Percentiles rank a stretch among this genome's conserved stretches.
Conservation (phyloP, 2,797 vertebrate species). For the Brachyrhaphis roseni region DNA sequence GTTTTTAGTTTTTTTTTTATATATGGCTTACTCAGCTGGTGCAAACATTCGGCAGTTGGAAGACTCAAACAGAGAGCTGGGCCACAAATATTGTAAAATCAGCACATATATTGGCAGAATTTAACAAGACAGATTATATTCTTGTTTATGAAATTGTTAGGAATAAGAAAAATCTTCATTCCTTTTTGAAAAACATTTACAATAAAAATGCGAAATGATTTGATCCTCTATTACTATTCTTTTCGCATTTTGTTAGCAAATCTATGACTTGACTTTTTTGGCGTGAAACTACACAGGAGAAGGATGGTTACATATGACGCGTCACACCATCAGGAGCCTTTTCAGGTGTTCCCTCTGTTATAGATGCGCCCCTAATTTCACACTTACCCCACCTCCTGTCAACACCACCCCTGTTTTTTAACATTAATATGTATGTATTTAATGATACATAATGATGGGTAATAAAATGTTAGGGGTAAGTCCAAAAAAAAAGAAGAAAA, state of each 20-base stretch:
- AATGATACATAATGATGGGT: constrained; percentile 99
- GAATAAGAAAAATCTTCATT: not conserved
- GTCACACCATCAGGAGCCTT: constrained; percentile 66
- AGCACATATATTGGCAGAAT: not conserved
- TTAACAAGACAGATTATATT: not conserved
- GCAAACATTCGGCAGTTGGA: not conserved
- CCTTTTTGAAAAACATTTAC: not conserved
- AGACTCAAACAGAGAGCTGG: not conserved
- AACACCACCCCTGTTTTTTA: constrained; percentile 75
- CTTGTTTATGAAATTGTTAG: not conserved
- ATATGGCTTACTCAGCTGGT: not conserved
- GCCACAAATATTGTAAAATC: not conserved
- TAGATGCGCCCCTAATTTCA: constrained; percentile 71
- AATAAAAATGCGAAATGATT: constrained; percentile 20
- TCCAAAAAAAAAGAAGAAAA: constrained; percentile 80
- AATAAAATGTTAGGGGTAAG: constrained; percentile 91
- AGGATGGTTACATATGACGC: constrained; percentile 59
- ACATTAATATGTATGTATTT: constrained; percentile 98
- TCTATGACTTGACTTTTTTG: constrained; percentile 53
- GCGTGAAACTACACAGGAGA: constrained; percentile 54
- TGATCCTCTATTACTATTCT: constrained; percentile 51
- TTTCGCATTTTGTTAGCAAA: constrained; percentile 64
- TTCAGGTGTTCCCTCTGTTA: constrained; percentile 73
- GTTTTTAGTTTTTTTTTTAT: not conserved
- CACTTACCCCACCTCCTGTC: constrained; percentile 64